Evolutionary conservation across 2,113 vertebrate species (phyloP).

Genomic region (Lagopus leucura): DNA sequence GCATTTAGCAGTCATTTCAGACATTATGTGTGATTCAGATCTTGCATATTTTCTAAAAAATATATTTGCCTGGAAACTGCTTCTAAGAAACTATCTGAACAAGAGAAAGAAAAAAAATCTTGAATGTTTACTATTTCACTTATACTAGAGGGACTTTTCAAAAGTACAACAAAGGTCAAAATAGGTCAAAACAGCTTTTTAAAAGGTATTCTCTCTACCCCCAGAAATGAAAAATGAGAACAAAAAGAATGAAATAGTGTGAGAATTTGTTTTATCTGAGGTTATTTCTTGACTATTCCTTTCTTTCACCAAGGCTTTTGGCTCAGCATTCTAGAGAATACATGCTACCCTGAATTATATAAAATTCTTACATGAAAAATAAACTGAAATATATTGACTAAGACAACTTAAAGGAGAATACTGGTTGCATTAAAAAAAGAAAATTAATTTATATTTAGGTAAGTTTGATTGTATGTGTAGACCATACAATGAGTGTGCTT

Average conservation of each 20-base stretch:
- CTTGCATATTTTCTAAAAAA: not conserved
- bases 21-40: not conserved
- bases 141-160: not conserved
- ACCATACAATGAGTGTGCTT: slow-evolving; percentile 38
- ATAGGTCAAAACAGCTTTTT: not conserved
- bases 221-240: not conserved
- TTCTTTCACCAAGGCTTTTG: not conserved
- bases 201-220: not conserved
- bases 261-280: not conserved
- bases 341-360: not conserved
- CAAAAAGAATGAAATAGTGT: not conserved
- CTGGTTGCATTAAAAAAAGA: not conserved
- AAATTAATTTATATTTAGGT: slow-evolving; percentile 21
- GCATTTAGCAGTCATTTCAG: not conserved
- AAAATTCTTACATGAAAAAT: not conserved
- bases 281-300: not conserved
- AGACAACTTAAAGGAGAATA: not conserved
- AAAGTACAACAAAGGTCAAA: not conserved
- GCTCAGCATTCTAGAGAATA: not conserved
- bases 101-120: not conserved
- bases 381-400: not conserved
- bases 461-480: not conserved
- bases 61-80: not conserved
- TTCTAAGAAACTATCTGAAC: not conserved
- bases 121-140: not conserved